Base-by-base conservation (phyloP, 37 sponge, comb jelly and placozoan species). In the Halichondria panicea region DNA sequence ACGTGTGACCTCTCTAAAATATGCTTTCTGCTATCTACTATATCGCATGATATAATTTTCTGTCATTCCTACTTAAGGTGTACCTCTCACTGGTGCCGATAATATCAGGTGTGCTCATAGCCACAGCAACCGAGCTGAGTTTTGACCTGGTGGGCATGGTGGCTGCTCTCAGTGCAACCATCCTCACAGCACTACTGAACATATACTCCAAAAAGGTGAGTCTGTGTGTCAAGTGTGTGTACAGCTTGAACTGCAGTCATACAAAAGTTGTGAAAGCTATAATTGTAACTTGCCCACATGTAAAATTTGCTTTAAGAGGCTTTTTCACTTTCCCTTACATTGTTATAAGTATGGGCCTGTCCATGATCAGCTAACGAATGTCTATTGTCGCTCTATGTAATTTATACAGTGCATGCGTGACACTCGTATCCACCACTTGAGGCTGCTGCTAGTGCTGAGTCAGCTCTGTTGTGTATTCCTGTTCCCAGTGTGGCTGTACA, bases 131-230 rank as follows among this genome's bases (percentile, higher is more conserved):
- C 24, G 95, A 94, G 66, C 58, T 94, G 33, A 64, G 74, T 37
- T 87, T 94, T 80, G 92, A 94, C 75, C 18, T 72, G 3, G 37
- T 68, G 41, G 94, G 94, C n/a, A 32, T 94, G 64, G 0, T 94
- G 21, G 84, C 84, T 56, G 87, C 91, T 35, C 67, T 90, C 32
- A 33, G 56, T 7, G 77, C 84, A 33, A 90, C 91, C 0, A 63
- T 90, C 24, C 77, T 64, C 72, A 76, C 83, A 33, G 84, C 94
- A 5, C 75, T 90, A 24, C 92, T 87, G 52, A 94, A 86, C 56
- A 82, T 94, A 19, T 94, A 90, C 77, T 87, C 88, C 7, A 94
- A 94, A 68, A 94, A 94, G 77, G 94, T 90, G 21, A 63, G 46
- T 38, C 4, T 63, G n/a, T n/a, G n/a, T n/a, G n/a, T n/a, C n/a